Evolutionary conservation across 2,888 invertebrate genomes (phyloP).

Genomic region (Tetanocera ferruginea): DNA sequence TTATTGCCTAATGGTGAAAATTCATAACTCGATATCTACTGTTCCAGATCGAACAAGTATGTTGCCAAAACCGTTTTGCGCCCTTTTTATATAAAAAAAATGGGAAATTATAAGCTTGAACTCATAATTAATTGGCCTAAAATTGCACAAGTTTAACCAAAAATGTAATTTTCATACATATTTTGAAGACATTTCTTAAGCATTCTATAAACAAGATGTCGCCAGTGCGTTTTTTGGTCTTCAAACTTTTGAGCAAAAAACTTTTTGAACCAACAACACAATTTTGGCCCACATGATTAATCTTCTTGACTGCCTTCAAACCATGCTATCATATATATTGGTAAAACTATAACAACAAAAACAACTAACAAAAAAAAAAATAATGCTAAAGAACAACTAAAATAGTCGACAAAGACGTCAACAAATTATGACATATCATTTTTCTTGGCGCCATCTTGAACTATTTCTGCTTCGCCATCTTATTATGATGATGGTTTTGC

Average conservation of each 20-base stretch:
- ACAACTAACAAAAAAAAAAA: neutral
- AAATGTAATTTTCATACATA: neutral
- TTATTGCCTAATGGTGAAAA: neutral
- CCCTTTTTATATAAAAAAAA: too few species aligned
- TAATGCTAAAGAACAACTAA: neutral
- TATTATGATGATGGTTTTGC: neutral
- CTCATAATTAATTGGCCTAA: too few species aligned
- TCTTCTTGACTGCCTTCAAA: conserved; percentile 9
- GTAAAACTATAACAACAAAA: neutral
- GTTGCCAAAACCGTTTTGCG: too few species aligned
- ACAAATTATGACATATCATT: conserved; percentile 56
- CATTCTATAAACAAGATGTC: neutral
- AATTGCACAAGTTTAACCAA: neutral
- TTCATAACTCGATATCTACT: neutral
- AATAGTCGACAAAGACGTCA: conserved; percentile 43
- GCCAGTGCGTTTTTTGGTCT: neutral
- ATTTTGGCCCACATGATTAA: neutral
- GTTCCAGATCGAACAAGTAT: too few species aligned
- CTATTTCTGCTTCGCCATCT: conserved; percentile 32
- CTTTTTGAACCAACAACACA: neutral
- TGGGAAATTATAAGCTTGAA: too few species aligned
- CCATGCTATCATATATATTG: conserved; percentile 15
- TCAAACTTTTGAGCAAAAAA: neutral
- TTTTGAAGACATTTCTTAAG: neutral
- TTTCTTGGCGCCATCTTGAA: conserved; percentile 57